Evolutionary conservation across 2,797 vertebrate genomes (phyloP).

Genomic region (Chelonia mydas): DNA sequence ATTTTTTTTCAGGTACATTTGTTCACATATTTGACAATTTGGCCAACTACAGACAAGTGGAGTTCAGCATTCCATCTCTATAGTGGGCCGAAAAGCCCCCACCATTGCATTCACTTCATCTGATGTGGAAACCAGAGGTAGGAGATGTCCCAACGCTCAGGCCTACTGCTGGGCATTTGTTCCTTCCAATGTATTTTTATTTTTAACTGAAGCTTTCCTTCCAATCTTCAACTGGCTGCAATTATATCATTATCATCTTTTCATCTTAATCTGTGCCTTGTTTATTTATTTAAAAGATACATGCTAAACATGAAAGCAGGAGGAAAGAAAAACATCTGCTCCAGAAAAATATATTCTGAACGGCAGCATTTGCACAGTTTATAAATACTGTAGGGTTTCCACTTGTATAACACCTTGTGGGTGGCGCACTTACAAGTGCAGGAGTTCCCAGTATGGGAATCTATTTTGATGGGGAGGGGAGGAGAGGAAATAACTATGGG

Average conservation of each 20-base stretch:
- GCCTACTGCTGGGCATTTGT: neutral
- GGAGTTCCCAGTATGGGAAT: slow-evolving; percentile 45
- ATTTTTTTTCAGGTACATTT: neutral
- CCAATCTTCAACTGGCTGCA: slow-evolving; percentile 38
- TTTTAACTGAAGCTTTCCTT: slow-evolving; percentile 23
- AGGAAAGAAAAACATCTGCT: slow-evolving; percentile 64
- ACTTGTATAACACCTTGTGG: slow-evolving; percentile 18
- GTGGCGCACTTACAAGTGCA: slow-evolving; percentile 52
- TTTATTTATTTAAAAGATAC: neutral
- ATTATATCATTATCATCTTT: slow-evolving; percentile 46
- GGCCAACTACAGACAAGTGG: neutral
- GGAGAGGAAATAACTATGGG: neutral
- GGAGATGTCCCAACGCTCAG: neutral
- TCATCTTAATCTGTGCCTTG: slow-evolving; percentile 36
- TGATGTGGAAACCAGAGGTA: neutral
- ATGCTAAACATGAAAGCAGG: slow-evolving; percentile 58
- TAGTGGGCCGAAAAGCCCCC: neutral
- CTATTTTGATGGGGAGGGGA: slow-evolving; percentile 19
- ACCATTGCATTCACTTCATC: neutral
- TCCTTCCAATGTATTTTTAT: neutral
- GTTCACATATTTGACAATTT: neutral
- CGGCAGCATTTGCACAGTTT: slow-evolving; percentile 4
- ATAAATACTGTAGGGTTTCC: slow-evolving; percentile 51
- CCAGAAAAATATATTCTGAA: slow-evolving; percentile 47
- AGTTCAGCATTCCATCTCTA: neutral